These are phyloP conservation scores for Lepus timidus DNA, from an alignment of 2,113 vertebrate species.

Conservation along the genomic window DNA sequence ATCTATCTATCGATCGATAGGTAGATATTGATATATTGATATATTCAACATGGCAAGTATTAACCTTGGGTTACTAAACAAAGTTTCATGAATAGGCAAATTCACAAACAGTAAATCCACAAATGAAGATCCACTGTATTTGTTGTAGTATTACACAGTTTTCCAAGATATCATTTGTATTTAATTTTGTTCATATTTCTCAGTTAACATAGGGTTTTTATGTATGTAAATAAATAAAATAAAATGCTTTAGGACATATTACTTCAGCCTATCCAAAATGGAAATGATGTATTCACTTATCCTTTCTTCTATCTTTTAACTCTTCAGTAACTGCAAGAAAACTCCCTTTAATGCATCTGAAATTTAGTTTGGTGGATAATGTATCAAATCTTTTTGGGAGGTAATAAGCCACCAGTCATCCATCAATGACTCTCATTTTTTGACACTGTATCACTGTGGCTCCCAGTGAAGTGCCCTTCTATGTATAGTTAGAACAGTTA, in stretches of 20 bases:
- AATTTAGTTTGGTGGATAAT: neutral
- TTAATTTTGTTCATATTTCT: conserved; percentile 4
- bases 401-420: conserved; percentile 15
- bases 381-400: neutral
- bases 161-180: neutral
- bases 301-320: neutral
- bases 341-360: neutral
- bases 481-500: neutral
- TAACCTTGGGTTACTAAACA: neutral
- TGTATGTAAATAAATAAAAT: conserved; percentile 3
- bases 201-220: conserved; percentile 28
- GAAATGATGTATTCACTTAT: neutral
- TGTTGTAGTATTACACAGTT: neutral
- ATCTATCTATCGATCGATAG: neutral
- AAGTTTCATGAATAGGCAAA: neutral
- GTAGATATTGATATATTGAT: neutral
- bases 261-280: neutral
- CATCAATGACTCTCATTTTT: neutral
- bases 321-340: conserved; percentile 24
- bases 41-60: neutral
- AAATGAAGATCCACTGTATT: neutral
- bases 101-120: conserved; percentile 11
- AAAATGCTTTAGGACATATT: neutral
- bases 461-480: neutral
- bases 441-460: conserved; percentile 1